Percentiles rank a stretch among this genome's conserved stretches.
These are phyloP conservation scores for Heliothis virescens DNA, from an alignment of 1,140 invertebrate genomes.

Conservation along the genomic window DNA sequence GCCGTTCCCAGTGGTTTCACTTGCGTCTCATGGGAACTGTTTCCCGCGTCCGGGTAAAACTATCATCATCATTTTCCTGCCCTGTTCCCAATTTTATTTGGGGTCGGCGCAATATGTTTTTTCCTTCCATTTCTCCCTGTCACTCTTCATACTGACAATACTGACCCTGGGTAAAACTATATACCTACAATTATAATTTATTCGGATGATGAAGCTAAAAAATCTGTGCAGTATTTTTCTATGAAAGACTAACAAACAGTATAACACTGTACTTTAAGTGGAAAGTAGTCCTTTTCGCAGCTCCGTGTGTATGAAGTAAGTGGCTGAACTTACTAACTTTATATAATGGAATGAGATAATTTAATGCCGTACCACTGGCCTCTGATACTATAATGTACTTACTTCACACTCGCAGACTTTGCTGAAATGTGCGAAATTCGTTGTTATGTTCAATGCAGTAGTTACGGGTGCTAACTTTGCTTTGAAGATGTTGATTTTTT, in stretches of 20 bases:
- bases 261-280: background rate
- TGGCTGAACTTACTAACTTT: constrained; percentile 46
- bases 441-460: background rate
- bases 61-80: too few species aligned
- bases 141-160: too few species aligned
- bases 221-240: too few species aligned
- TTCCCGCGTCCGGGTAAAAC: too few species aligned
- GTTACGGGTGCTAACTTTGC: background rate
- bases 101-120: too few species aligned
- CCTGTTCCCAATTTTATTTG: too few species aligned
- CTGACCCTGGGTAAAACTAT: too few species aligned
- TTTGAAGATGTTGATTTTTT: background rate
- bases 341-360: constrained; percentile 51
- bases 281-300: background rate
- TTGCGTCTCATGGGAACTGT: too few species aligned
- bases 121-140: too few species aligned
- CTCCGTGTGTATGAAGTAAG: constrained; percentile 33
- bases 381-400: constrained; percentile 39
- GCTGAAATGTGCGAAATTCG: background rate
- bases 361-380: constrained; percentile 44
- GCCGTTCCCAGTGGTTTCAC: too few species aligned
- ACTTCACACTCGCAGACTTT: constrained; percentile 21
- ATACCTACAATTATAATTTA: too few species aligned
- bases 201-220: too few species aligned
- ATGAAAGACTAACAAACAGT: background rate